Base-by-base conservation (phyloP, 2,888 invertebrate genomes). In the Ormyrus rosae region DNA sequence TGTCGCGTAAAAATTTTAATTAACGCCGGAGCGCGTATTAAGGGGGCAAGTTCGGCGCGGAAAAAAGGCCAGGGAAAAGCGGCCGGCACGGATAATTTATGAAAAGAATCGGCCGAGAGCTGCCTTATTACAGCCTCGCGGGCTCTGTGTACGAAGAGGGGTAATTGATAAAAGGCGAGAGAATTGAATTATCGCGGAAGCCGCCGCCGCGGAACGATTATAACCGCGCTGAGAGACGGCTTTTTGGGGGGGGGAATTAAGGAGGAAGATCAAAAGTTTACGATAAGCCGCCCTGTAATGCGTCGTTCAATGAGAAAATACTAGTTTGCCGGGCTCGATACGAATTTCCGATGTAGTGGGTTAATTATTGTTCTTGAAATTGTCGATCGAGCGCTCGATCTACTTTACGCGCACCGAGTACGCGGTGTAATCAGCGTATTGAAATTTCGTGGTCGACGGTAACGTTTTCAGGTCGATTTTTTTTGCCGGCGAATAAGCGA, bases 1-100 rank as follows among this genome's bases (percentile, higher is more conserved):
- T 58, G 78, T 78, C 80, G 55, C 82, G 82, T 82, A 82, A 81
- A 79, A 82, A 82, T 82, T 82, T 81, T 82, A 82, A 82, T 82
- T 81, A 81, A 82, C 81, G 82, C 50, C 72, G 64, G 50, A 10
- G 68, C 56, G 67, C 63, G 7, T 61, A 60, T 53, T 71, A 63
- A 53, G 69, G 48, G 60, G 10, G 10, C 34, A 34, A 58, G 56
- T 56, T 60, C 34, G 19, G 64, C 46, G 56, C 50, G 13, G 55
- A n/a, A n/a, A 51, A 9, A 11, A 46, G 56, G 34, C 45, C 9
- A 53, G 13, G n/a, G 10, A 50, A 63, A 65, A 65, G 7, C 45
- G 61, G 34, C 60, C 71, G 68, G 69, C 73, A 72, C 68, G 70
- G 60, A 72, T 72, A 70, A 78, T 81, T 81, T 78, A 81, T 81